Evolutionary conservation across 2,888 invertebrate species (phyloP), one percentile per base, ranked within the genome.

Genomic region (Papilio protenor): DNA sequence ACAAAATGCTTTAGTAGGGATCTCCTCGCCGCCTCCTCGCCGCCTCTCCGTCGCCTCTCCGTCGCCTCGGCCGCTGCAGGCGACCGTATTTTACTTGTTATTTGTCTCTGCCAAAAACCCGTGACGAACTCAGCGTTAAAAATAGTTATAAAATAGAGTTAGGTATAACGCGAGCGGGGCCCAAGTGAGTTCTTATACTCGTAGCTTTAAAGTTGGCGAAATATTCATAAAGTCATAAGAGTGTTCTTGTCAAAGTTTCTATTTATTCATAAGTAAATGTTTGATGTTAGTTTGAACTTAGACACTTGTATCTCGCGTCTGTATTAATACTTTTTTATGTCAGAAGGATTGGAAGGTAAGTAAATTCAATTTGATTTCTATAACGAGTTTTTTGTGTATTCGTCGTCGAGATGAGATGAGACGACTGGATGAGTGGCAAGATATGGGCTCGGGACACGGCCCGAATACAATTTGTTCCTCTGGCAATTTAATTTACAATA

Each of bases 341-440:
- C 10, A 14, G 14, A 21, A 45, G 66, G 6, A 45, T 45, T 18
- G 45, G 40, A 69, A 45, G 45, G 45, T 69, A 8, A 64, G 64
- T 33, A 21, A 69, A 69, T 69, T 45, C 66, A 69, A 69, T 69
- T 69, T 45, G 66, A 69, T 69, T 69, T 45, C 66, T 45, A 12
- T 69, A 21, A n/a, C n/a, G 45, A 45, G 66, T 12, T 69, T 64
- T 21, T 69, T 69, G 66, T 69, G 45, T 69, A 69, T 69, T 69
- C 21, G 40, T 21, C 40, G 45, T 69, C 66, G 45, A 45, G 40
- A 45, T 45, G 21, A 69, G 45, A 66, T 45, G 59, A 64, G 27
- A 33, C 18, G 64, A 40, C 27, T 16, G n/a, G 27, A 27, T 55
- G 55, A 55, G 55, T 55, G 8, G n/a, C n/a, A n/a, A 55, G 16